Conservation (phyloP, 2,888 invertebrate genomes). For the Scrobipalpa atriplicella region DNA sequence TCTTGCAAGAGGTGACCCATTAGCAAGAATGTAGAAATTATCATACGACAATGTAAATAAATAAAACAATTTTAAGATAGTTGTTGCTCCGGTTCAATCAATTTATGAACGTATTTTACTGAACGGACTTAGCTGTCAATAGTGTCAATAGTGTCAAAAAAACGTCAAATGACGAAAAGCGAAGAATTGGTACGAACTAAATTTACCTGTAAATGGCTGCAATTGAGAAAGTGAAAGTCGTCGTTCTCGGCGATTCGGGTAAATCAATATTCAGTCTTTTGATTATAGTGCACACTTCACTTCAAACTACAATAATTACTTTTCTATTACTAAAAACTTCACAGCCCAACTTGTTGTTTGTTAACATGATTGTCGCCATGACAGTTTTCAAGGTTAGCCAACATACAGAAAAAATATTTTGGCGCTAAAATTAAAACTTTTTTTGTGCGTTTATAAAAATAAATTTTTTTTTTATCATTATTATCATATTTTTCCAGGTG, state of each 20-base stretch:
- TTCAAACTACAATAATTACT: slow-evolving; percentile 34
- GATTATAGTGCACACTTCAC: slow-evolving; percentile 44
- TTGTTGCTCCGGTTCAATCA: neutral
- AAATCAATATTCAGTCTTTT: slow-evolving; percentile 51
- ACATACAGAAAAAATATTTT: slow-evolving; percentile 44
- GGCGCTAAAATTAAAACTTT: slow-evolving; percentile 44
- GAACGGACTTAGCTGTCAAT: slow-evolving; percentile 2
- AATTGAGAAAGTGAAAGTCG: slow-evolving; percentile 94
- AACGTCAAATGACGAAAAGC: slow-evolving; percentile 41
- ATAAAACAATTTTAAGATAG: too few species aligned
- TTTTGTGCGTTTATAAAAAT: neutral
- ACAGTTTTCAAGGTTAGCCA: slow-evolving; percentile 61
- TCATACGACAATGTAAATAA: too few species aligned
- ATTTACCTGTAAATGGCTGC: slow-evolving; percentile 85
- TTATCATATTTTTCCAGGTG: slow-evolving; percentile 84
- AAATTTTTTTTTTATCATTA: too few species aligned
- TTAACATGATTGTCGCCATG: slow-evolving; percentile 57
- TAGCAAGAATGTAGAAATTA: too few species aligned
- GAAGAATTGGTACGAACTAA: slow-evolving; percentile 26
- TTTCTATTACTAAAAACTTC: slow-evolving; percentile 36
- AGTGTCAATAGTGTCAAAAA: too few species aligned
- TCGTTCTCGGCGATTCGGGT: slow-evolving; percentile 97
- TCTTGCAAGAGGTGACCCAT: too few species aligned
- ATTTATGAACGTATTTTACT: neutral
- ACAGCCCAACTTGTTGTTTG: slow-evolving; percentile 51